These are phyloP conservation scores for Brachionus paranguensis DNA, from an alignment of 1,140 invertebrate species.

Conservation along the genomic window DNA sequence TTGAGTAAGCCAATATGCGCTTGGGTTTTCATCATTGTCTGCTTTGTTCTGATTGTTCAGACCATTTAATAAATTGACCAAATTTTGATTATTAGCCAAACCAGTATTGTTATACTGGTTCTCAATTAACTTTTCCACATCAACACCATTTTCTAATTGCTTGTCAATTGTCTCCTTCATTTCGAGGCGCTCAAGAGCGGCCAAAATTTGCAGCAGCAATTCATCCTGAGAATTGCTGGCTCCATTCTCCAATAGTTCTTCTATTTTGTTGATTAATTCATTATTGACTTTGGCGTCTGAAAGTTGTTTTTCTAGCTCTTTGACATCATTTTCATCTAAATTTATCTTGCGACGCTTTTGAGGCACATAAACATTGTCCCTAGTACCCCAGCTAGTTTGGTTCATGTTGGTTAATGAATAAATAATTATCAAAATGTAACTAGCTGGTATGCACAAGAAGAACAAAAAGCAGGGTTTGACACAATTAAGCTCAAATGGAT, in stretches of 20 bases:
- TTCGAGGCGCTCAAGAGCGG: constrained; percentile 3
- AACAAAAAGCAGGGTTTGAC: constrained; percentile 73
- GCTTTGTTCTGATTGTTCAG: background rate
- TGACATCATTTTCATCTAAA: constrained; percentile 24
- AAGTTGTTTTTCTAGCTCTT: constrained; percentile 29
- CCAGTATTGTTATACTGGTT: constrained; percentile 11
- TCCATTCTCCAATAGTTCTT: constrained; percentile 26
- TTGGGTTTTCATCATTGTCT: background rate
- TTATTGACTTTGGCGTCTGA: constrained; percentile 18
- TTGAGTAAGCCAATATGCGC: constrained; percentile 1
- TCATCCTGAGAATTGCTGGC: constrained; percentile 37
- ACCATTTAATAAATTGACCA: constrained; percentile 26
- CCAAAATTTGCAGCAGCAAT: constrained; percentile 36
- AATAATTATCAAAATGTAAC: constrained; percentile 84
- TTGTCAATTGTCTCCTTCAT: constrained; percentile 36
- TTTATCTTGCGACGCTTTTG: constrained; percentile 33
- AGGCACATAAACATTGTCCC: constrained; percentile 59
- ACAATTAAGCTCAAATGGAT: constrained; percentile 65
- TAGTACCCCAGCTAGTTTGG: constrained; percentile 81
- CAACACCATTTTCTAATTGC: constrained; percentile 31
- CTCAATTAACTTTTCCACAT: constrained; percentile 25
- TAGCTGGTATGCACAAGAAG: constrained; percentile 82
- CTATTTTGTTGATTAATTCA: constrained; percentile 23
- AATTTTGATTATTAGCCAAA: constrained; percentile 4
- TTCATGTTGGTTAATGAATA: constrained; percentile 85